Evolutionary conservation across 2,113 vertebrate species (phyloP), one percentile per base, ranked within the genome.

Genomic region (Oncorhynchus nerka): DNA sequence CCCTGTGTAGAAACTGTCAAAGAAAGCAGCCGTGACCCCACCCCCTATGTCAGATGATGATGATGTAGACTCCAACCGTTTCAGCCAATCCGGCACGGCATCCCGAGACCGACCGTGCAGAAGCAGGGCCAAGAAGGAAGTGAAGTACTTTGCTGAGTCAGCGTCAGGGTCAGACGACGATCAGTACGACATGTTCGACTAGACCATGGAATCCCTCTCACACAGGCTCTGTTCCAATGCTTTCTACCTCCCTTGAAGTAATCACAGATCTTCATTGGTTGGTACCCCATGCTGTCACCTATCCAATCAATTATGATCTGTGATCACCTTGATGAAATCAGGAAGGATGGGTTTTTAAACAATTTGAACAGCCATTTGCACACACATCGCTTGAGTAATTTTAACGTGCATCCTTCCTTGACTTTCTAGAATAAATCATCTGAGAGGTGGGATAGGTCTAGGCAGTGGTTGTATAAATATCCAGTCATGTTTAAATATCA

Each of bases 181-280:
- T 0, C 94, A 95, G 82, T 95, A 96, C 89, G 94, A 95, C 92
- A 97, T 99, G 96, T 99, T 98, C 86, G 94, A 96, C 90, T 99
- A 95, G 95, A 89, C 93, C 87, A 87, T 91, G 86, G 32, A 55
- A 19, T 45, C 39, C 49, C 4, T 51, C 49, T 5, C 51, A 55
- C 51, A 19, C 51, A 19, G 51, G 51, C 51, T 16, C 51, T 55
- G 13, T 55, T 55, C 16, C 51, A 55, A 55, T 15, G 51, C 51
- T 55, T 55, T 16, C 51, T 55, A 16, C 51, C 16, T 55, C 15
- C 51, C 51, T 55, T 55, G 16, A 55, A 55, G 51, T 55, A 55
- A 19, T 55, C 51, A 19, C 51, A 55, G 51, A 19, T 19, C 51
- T 55, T 19, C 51, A 55, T 19, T 55, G 51, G 51, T 15, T 55